Base-by-base conservation (phyloP, 2,113 vertebrate species). In the Heterotis niloticus region DNA sequence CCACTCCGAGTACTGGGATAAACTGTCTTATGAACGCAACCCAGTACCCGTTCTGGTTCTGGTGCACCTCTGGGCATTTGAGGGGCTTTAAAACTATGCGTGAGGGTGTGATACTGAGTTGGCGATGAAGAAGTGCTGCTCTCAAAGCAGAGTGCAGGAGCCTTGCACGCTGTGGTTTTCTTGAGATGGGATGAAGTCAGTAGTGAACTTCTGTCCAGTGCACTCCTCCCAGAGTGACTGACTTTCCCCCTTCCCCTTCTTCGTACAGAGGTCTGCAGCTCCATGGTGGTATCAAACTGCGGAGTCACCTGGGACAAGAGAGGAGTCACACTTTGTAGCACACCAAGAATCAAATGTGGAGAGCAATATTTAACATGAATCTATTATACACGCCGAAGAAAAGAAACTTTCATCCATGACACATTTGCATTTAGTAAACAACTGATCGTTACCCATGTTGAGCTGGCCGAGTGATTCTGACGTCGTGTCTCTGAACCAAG, bases 231-330 rank as follows among this genome's bases (percentile, higher is more conserved):
- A 5, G 82, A 77, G 14, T 64, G 78, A 52, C 54, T 78, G 9
- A 52, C 86, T 75, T 80, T 82, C 62, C 79, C 56, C 16, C 68
- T 78, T 73, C 77, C 88, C 85, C 76, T 64, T 80, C 54, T 80
- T 68, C 78, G 60, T 1, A 34, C 74, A 70, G 84, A 85, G 78
- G 77, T 71, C 29, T 69, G 78, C 69, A 81, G 52, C 14, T 78
- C 29, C 44, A 66, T 9, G 5, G 78, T 75, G 64, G 70, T 84
- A 56, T 93, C 93, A 90, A 98, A 98, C 64, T 98, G 91, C 69
- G 96, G 93, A 64, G 81, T 91, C 7, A 98, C 93, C 97, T 97
- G 77, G 28, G 59, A 84, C 83, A 7, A 16, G 2, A 73, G 72
- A 73, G 28, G 75, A 24, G 7, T 44, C 34, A 44, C 34, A 44